These are phyloP conservation scores for Pyrgus malvae DNA, from an alignment of 2,888 invertebrate genomes.

Conservation along the genomic window DNA sequence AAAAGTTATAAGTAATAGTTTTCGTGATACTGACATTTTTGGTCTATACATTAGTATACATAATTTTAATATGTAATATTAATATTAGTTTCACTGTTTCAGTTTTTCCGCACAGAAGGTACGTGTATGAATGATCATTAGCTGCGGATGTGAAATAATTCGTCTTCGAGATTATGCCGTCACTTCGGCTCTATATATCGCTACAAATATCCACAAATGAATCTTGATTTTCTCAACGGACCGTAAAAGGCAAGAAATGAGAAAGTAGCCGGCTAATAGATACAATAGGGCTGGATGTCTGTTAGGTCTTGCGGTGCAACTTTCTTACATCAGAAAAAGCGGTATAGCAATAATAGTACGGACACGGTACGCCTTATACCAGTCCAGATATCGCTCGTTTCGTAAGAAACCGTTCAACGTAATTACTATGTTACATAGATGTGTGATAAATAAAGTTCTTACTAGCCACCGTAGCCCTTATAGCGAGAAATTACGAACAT, in stretches of 20 bases:
- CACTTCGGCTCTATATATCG: constrained; percentile 54
- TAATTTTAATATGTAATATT: too few relatives aligned
- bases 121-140: not conserved
- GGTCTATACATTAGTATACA: too few relatives aligned
- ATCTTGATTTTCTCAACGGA: constrained; percentile 73
- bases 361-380: constrained; percentile 30
- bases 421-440: constrained; percentile 64
- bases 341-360: constrained; percentile 46
- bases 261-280: constrained; percentile 78
- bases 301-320: constrained; percentile 65
- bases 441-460: constrained; percentile 30
- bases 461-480: constrained; percentile 37
- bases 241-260: constrained; percentile 77
- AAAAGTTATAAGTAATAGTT: too few relatives aligned
- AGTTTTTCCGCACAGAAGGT: too few relatives aligned
- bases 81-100: too few relatives aligned
- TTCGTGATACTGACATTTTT: too few relatives aligned
- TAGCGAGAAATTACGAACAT: constrained; percentile 48
- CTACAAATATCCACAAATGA: constrained; percentile 58
- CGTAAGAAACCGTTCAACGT: constrained; percentile 58
- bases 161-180: constrained; percentile 44
- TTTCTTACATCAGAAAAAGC: constrained; percentile 73
- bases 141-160: constrained; percentile 9
- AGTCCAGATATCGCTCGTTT: constrained; percentile 57
- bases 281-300: constrained; percentile 75